These are phyloP conservation scores for Megaustenia siamemsis DNA, from an alignment of 2,888 invertebrate genomes.

Conservation along the genomic window DNA sequence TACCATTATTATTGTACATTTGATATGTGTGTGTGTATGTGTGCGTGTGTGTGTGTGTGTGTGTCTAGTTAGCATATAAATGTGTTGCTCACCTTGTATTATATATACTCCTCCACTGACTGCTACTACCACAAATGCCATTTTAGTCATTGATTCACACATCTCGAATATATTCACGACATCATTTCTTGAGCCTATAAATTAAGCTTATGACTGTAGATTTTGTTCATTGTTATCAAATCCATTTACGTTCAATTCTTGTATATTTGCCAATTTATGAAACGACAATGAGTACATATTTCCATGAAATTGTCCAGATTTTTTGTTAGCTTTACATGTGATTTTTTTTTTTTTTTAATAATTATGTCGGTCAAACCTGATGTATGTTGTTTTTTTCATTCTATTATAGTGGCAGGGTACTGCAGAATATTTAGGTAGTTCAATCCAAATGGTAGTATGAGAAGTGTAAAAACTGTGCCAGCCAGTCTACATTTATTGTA, in stretches of 20 bases:
- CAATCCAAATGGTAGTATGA: no score
- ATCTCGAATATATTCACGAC: neutral
- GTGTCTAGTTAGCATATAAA: constrained; percentile 42
- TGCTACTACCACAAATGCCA: neutral
- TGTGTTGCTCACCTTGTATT: constrained; percentile 30
- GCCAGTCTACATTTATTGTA: no score
- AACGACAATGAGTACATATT: neutral
- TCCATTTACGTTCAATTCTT: neutral
- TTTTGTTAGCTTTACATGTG: neutral
- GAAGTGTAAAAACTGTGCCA: no score
- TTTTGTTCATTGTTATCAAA: neutral
- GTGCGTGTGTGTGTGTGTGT: no score
- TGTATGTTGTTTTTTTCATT: no score
- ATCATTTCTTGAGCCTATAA: neutral
- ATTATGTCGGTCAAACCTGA: no score
- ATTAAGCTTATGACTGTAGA: constrained; percentile 18
- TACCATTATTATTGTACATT: neutral
- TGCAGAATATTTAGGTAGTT: no score
- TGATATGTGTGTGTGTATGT: no score
- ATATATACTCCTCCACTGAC: constrained; percentile 18
- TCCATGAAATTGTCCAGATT: neutral
- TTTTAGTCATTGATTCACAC: constrained; percentile 1
- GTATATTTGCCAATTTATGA: neutral
- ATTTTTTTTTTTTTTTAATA: neutral
- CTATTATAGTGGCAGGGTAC: no score